Evolutionary conservation across 2,797 vertebrate species (phyloP).

Genomic region (Rachycentron canadum): DNA sequence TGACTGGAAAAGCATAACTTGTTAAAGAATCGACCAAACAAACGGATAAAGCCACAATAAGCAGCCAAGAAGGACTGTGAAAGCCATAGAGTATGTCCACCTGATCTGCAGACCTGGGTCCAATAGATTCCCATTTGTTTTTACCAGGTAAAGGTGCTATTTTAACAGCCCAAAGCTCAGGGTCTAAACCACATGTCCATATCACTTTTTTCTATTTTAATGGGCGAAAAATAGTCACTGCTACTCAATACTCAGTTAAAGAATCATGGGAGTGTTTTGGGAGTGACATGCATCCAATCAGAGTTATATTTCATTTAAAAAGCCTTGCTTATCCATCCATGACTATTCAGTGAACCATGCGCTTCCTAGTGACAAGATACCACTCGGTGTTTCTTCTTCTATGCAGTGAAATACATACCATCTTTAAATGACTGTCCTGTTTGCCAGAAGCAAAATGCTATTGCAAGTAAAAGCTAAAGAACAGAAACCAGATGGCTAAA

Average conservation of each 20-base stretch:
- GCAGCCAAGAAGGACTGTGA: slow-evolving; percentile 65
- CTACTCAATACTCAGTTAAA: no score
- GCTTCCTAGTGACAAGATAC: not conserved
- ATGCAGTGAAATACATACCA: not conserved
- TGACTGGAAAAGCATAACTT: slow-evolving; percentile 79
- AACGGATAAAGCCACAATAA: slow-evolving; percentile 76
- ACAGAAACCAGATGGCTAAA: not conserved
- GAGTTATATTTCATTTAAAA: no score
- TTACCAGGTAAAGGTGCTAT: not conserved
- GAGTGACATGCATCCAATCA: no score
- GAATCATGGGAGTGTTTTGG: no score
- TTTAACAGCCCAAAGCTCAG: no score
- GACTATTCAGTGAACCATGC: not conserved
- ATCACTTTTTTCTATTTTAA: no score
- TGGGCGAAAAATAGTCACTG: no score
- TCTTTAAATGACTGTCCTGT: not conserved
- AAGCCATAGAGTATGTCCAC: slow-evolving; percentile 45
- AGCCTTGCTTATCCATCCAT: no score
- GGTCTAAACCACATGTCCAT: no score
- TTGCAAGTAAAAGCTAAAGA: not conserved
- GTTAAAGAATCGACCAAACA: slow-evolving; percentile 66
- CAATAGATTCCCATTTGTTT: not conserved
- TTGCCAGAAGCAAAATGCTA: no score
- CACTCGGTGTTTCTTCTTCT: not conserved
- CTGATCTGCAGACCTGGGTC: slow-evolving; percentile 68